Evolutionary conservation across 2,888 invertebrate genomes (phyloP).

Genomic region (Euplexia lucipara): DNA sequence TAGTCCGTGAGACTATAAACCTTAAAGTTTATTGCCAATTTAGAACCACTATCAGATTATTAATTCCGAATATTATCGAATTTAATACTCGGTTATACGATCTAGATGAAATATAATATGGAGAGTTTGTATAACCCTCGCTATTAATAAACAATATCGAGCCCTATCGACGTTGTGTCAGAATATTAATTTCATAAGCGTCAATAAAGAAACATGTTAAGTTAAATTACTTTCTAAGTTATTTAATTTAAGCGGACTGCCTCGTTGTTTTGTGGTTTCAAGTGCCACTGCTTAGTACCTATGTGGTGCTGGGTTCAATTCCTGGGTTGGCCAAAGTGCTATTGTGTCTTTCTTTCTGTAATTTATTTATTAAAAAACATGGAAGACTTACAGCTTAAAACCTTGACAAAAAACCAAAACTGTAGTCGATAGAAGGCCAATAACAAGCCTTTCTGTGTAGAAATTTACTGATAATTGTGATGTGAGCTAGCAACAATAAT

Average conservation of each 20-base stretch:
- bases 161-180: conserved; percentile 74
- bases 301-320: no score
- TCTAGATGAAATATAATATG: conserved; percentile 78
- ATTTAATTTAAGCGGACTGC: conserved; percentile 32
- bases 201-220: conserved; percentile 58
- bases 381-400: no score
- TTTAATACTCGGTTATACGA: conserved; percentile 71
- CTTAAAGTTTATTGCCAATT: conserved; percentile 71
- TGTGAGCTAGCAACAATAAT: no score
- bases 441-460: no score
- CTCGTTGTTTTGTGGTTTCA: no score
- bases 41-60: conserved; percentile 72
- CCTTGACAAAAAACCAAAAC: no score
- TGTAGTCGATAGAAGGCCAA: no score
- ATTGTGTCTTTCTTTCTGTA: no score
- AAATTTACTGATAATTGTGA: no score
- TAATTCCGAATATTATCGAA: conserved; percentile 73
- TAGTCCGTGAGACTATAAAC: conserved; percentile 67
- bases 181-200: conserved; percentile 77
- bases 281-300: no score
- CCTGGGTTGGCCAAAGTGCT: no score
- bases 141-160: conserved; percentile 79
- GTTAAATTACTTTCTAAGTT: conserved; percentile 45
- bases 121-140: conserved; percentile 76
- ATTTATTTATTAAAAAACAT: no score